These are phyloP conservation scores for Apantesis nais DNA, from an alignment of 2,888 invertebrate genomes.

Conservation along the genomic window DNA sequence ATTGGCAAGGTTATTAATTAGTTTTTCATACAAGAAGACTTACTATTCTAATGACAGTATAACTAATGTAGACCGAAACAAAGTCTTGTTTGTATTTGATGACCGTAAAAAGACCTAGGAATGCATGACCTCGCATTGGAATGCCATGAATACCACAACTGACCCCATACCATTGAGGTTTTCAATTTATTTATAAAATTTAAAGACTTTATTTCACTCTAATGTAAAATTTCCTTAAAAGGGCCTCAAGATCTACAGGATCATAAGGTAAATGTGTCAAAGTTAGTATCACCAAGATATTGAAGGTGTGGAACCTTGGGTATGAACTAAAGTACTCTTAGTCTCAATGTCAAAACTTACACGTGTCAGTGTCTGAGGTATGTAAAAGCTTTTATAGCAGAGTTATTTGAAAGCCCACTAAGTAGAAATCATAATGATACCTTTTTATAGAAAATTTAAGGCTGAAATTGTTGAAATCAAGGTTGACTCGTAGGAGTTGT, in stretches of 20 bases:
- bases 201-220: not conserved
- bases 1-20: not conserved
- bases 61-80: not conserved
- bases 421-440: not conserved
- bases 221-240: conserved; percentile 8
- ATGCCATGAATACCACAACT: no score
- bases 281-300: conserved; percentile 30
- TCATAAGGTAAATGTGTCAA: conserved; percentile 53
- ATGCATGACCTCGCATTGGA: no score
- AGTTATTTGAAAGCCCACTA: not conserved
- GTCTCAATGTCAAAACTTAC: conserved; percentile 19
- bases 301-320: conserved; percentile 23
- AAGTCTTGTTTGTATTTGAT: not conserved
- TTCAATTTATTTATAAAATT: not conserved
- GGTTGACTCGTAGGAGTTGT: no score
- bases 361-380: not conserved
- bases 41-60: no score
- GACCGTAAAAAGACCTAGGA: not conserved
- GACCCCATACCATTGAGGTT: no score
- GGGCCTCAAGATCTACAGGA: conserved; percentile 12
- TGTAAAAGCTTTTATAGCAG: not conserved
- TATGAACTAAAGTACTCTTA: conserved; percentile 8
- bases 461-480: no score
- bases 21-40: not conserved
- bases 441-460: not conserved